Percentiles rank a stretch among this genome's conserved stretches.
Evolutionary conservation across 1,140 invertebrate genomes (phyloP).

Genomic region (Camponotus vicinus): DNA sequence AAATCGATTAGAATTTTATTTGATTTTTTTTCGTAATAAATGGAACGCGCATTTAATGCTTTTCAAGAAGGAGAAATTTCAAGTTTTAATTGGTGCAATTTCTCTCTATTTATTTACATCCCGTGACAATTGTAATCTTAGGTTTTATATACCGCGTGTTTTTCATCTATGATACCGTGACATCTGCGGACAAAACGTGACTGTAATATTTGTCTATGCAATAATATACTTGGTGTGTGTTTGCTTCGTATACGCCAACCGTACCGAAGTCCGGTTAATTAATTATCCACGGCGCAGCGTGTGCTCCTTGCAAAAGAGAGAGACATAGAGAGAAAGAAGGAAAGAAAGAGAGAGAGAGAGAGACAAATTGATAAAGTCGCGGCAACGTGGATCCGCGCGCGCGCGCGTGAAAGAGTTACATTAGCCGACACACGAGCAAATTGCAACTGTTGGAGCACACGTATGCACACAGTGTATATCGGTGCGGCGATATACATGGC

Average conservation of each 20-base stretch:
- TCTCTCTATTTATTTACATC: not conserved
- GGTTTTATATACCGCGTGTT: not conserved
- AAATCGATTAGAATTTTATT: constrained; percentile 5
- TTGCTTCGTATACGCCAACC: constrained; percentile 1
- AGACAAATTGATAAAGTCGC: constrained; percentile 52
- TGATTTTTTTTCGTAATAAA: not conserved
- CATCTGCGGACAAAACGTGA: constrained; percentile 44
- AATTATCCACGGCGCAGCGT: constrained; percentile 26
- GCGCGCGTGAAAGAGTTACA: constrained; percentile 40
- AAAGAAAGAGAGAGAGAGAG: not conserved
- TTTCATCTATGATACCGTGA: constrained; percentile 4
- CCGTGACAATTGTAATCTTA: not conserved
- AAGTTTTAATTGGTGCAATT: constrained; percentile 11
- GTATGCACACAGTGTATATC: not conserved
- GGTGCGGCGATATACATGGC: not conserved
- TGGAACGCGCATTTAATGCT: too few relatives aligned
- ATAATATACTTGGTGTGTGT: constrained; percentile 38
- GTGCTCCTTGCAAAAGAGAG: constrained; percentile 34
- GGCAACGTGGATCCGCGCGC: constrained; percentile 14
- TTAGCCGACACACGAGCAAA: constrained; percentile 34
- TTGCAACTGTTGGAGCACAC: not conserved
- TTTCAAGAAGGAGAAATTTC: too few relatives aligned
- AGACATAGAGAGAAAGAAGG: not conserved
- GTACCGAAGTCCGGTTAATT: constrained; percentile 48
- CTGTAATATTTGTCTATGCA: constrained; percentile 48